A percentile compares a stretch with the other conserved stretches of the same genome.
These are phyloP conservation scores for Daktulosphaira vitifoliae DNA, from an alignment of 1,140 invertebrate species.

Conservation along the genomic window DNA sequence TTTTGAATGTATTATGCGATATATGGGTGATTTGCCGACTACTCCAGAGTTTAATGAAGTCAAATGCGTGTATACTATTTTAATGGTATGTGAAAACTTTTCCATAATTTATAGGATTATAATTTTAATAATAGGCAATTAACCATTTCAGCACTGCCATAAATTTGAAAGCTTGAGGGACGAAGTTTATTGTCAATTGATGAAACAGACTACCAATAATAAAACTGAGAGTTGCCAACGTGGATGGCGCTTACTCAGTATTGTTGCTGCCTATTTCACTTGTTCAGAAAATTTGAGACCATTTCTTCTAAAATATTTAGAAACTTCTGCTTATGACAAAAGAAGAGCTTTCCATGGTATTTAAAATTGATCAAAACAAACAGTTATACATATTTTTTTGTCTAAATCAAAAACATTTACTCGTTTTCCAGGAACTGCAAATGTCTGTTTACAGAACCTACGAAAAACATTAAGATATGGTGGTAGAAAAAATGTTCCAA, in stretches of 20 bases:
- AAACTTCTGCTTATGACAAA: constrained; percentile 88
- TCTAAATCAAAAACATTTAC: neutral
- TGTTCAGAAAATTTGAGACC: constrained; percentile 87
- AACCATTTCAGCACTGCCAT: constrained; percentile 86
- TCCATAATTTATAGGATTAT: too few relatives aligned
- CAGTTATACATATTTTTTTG: too few relatives aligned
- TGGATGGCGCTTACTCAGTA: constrained; percentile 94
- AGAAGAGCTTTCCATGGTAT: constrained; percentile 74
- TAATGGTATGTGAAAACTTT: too few relatives aligned
- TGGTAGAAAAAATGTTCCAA: constrained; percentile 94
- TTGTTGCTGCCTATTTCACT: constrained; percentile 92
- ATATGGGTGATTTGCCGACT: constrained; percentile 87
- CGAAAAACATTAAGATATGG: constrained; percentile 93
- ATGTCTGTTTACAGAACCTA: constrained; percentile 87
- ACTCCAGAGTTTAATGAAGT: constrained; percentile 72
- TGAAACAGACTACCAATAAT: constrained; percentile 98
- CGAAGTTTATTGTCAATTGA: constrained; percentile 96
- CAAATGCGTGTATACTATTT: constrained; percentile 90
- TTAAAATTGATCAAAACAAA: too few relatives aligned
- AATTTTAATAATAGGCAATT: too few relatives aligned
- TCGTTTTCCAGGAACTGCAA: constrained; percentile 60
- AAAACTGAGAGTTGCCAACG: constrained; percentile 90
- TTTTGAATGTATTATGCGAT: constrained; percentile 86
- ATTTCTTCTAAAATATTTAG: constrained; percentile 91
- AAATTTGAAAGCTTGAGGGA: constrained; percentile 82